Conservation (phyloP, 2,888 invertebrate genomes). For the Scrobipalpa costella region DNA sequence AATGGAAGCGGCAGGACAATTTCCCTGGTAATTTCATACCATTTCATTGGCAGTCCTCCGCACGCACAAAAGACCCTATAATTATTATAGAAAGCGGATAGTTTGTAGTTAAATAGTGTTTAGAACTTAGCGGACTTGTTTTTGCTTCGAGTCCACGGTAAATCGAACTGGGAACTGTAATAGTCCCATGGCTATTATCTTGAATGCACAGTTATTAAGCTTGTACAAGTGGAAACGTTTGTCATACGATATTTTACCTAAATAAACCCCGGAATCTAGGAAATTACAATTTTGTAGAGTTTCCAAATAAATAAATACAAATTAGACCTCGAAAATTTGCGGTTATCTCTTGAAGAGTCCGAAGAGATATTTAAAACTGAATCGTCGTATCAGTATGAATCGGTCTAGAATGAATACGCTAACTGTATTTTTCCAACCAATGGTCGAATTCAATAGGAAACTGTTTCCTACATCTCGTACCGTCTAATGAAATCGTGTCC, state of each 20-base stretch:
- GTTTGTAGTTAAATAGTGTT: not conserved
- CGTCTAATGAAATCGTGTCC: conserved; percentile 68
- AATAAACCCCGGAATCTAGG: too few species aligned
- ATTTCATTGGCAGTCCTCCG: conserved; percentile 10
- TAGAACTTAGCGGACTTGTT: not conserved
- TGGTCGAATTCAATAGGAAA: not conserved
- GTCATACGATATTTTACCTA: too few species aligned
- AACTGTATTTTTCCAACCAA: not conserved
- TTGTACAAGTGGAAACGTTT: too few species aligned
- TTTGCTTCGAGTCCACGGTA: not conserved
- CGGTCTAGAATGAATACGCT: not conserved
- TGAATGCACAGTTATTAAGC: too few species aligned
- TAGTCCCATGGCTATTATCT: not conserved
- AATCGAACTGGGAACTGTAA: not conserved
- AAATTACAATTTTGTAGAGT: too few species aligned
- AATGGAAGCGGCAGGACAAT: conserved; percentile 69
- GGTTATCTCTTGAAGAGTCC: too few species aligned
- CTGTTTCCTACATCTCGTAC: conserved; percentile 51
- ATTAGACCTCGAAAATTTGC: too few species aligned
- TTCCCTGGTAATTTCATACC: conserved; percentile 38
- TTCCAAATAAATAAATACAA: too few species aligned
- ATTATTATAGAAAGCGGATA: conserved; percentile 1
- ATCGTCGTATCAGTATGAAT: too few species aligned
- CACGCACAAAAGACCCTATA: conserved; percentile 9
- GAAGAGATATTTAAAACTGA: too few species aligned